These are phyloP conservation scores for Amitus sp. DNA, from an alignment of 2,888 invertebrate species.

Conservation along the genomic window DNA sequence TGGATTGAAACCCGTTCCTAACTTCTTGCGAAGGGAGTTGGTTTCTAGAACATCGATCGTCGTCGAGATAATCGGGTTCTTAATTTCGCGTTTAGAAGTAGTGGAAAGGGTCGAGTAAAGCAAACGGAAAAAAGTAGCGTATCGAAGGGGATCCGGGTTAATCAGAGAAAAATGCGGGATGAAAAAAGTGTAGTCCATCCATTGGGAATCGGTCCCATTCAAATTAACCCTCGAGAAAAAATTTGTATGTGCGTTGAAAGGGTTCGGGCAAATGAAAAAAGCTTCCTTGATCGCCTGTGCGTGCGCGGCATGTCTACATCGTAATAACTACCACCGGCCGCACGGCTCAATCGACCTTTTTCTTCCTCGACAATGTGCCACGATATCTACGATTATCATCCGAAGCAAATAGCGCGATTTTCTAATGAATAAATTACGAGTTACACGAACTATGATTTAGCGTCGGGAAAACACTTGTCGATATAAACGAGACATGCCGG, in stretches of 20 bases:
- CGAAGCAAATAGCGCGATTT: too few relatives aligned
- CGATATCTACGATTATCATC: too few relatives aligned
- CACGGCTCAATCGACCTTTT: conserved; percentile 32
- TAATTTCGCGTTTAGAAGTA: conserved; percentile 27
- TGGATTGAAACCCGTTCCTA: conserved; percentile 27
- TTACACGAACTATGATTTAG: too few relatives aligned
- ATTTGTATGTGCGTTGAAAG: conserved; percentile 48
- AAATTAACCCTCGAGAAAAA: conserved; percentile 63
- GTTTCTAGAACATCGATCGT: conserved; percentile 34
- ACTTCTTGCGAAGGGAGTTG: conserved; percentile 33
- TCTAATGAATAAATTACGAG: too few relatives aligned
- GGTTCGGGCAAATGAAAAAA: conserved; percentile 59
- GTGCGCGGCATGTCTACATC: conserved; percentile 60
- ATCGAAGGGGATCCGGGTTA: conserved; percentile 22
- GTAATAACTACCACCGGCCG: conserved; percentile 51
- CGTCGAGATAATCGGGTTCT: conserved; percentile 39
- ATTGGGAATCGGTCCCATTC: conserved; percentile 53
- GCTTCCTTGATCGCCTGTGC: conserved; percentile 50
- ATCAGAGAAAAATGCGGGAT: conserved; percentile 28
- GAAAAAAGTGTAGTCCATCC: conserved; percentile 50
- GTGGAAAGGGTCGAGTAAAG: conserved; percentile 41
- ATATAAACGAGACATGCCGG: too few relatives aligned
- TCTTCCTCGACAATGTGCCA: too few relatives aligned
- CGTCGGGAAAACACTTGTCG: too few relatives aligned
- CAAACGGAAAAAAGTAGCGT: conserved; percentile 32